phyloP scores from a whole-genome alignment of 2,797 vertebrate species.

The Peromyscus nudipes region DNA sequence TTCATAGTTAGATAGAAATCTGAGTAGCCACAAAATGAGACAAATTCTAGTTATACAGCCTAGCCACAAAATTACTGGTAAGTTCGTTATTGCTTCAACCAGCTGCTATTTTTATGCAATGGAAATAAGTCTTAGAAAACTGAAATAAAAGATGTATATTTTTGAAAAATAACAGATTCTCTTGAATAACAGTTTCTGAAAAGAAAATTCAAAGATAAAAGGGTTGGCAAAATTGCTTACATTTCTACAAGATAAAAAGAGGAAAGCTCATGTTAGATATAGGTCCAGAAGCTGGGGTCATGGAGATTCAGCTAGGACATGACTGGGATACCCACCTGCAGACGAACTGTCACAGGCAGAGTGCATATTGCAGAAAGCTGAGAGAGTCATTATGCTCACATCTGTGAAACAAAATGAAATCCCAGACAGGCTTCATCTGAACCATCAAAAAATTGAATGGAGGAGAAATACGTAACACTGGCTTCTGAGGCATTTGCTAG shows the following conservation, averaged over 20 bases:
- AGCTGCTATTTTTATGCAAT: neutral
- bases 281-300: neutral
- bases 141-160: conserved; percentile 5
- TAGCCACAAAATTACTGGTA: neutral
- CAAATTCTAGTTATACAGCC: neutral
- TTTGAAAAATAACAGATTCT: conserved; percentile 52
- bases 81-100: neutral
- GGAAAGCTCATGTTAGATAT: conserved; percentile 36
- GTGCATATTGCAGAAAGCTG: neutral
- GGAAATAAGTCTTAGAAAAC: neutral
- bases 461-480: conserved; percentile 50
- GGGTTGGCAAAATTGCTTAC: conserved; percentile 22
- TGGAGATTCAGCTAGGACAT: neutral
- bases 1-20: conserved; percentile 31
- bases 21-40: neutral
- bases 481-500: conserved; percentile 47
- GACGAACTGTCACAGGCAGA: neutral
- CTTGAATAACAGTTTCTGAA: conserved; percentile 34
- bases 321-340: neutral
- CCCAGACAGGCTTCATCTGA: conserved; percentile 50
- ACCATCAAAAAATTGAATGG: conserved; percentile 60
- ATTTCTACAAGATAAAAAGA: conserved; percentile 40
- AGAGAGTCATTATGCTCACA: conserved; percentile 55
- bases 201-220: conserved; percentile 51
- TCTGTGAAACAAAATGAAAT: conserved; percentile 68